Evolutionary conservation across 2,113 vertebrate species (phyloP), one percentile per base, ranked within the genome.

Genomic region (Periophthalmodon schlosseri): DNA sequence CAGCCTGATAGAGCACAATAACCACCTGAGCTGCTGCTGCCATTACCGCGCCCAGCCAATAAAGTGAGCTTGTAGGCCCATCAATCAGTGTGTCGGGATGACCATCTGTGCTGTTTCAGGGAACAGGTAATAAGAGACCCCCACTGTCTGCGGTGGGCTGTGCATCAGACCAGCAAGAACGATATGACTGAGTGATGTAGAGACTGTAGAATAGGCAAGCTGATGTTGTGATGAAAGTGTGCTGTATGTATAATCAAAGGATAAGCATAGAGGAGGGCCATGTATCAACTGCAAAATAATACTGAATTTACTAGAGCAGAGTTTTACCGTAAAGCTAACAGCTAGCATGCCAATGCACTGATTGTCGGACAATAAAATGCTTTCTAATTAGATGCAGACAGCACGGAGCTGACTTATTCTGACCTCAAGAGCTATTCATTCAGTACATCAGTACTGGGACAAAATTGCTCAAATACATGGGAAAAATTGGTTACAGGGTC

Each of bases 1-100:
- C 87, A 90, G 78, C 76, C 76, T 82, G 87, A 84, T 86, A 83
- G 88, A 74, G 78, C 81, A 87, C 88, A 91, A 91, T 90, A 86
- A 91, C 80, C 87, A 90, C 87, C 91, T 89, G 88, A 86, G 89
- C 88, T 89, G 23, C 34, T 28, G 80, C 76, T 84, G 81, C 91
- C 88, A 89, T 91, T 91, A 90, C 85, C 66, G 78, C 81, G 70
- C 69, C 77, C 71, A 1, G 57, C 46, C 78, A 83, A 86, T 88
- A 85, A 86, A 86, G 80, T 83, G 80, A 84, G 54, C 79, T 64
- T 72, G 79, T 67, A 84, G 78, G 83, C 76, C 84, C 86, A 88
- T 89, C 89, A 87, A 84, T 92, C 89, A 84, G 63, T 76, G 80
- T 84, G 84, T 86, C 82, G 76, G 88, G 76, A 34, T 88, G 84